Percentiles rank a stretch among this genome's conserved stretches.
Conservation (phyloP, 2,797 vertebrate species). For the Valencia hispanica region DNA sequence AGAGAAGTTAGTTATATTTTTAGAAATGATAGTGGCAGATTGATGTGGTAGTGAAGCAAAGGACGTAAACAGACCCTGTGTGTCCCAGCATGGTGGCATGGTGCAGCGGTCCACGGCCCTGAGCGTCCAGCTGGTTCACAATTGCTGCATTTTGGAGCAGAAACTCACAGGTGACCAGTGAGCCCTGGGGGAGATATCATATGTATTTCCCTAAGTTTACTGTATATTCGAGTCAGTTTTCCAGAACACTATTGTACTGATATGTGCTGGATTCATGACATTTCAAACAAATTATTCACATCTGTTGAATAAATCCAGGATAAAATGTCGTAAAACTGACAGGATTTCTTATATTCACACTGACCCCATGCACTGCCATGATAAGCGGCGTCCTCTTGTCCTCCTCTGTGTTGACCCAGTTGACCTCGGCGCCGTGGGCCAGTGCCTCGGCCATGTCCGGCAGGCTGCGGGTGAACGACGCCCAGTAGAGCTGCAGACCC, state of each 20-base stretch:
- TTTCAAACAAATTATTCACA: neutral
- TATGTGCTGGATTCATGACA: neutral
- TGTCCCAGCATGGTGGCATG: conserved; percentile 96
- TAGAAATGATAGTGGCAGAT: neutral
- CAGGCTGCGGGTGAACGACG: conserved; percentile 90
- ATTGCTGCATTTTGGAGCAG: conserved; percentile 96
- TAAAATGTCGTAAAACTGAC: neutral
- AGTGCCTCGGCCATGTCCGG: conserved; percentile 96
- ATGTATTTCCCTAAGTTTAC: neutral
- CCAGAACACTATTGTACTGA: too few species aligned
- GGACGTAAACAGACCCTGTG: conserved; percentile 85
- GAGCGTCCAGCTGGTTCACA: conserved; percentile 93
- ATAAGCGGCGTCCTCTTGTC: conserved; percentile 93
- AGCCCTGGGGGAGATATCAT: conserved; percentile 82
- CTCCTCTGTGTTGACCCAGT: conserved; percentile 92
- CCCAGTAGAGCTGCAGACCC: conserved; percentile 90
- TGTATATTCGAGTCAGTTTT: neutral
- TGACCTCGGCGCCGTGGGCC: conserved; percentile 94
- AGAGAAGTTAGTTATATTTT: neutral
- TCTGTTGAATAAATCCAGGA: neutral
- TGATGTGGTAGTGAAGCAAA: neutral
- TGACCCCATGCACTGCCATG: conserved; percentile 95
- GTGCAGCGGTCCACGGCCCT: conserved; percentile 92
- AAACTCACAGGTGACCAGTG: conserved; percentile 96
- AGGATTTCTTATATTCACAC: conserved; percentile 20